phyloP scores from a whole-genome alignment of 2,797 vertebrate genomes.

The Catharus ustulatus region DNA sequence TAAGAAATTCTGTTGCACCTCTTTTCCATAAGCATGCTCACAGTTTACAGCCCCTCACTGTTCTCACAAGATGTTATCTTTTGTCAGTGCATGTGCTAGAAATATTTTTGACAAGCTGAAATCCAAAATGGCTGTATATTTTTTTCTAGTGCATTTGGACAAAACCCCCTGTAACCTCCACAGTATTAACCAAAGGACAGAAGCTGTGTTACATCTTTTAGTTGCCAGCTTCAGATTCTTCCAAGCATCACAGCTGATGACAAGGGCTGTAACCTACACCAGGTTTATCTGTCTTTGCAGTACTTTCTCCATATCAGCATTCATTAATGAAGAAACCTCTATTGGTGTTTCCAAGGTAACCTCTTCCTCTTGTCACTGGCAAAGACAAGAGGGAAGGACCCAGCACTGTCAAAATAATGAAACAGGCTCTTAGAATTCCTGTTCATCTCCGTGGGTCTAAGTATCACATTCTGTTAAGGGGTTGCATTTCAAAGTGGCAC shows the following conservation, averaged over 20 bases:
- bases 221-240: background rate
- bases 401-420: background rate
- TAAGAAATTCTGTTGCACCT: background rate
- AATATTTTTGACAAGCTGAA: background rate
- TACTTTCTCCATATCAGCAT: background rate
- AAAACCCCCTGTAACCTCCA: fast-evolving
- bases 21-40: background rate
- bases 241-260: background rate
- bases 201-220: background rate
- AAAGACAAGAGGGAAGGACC: background rate
- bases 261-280: background rate
- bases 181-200: background rate
- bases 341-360: background rate
- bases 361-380: background rate
- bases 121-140: background rate
- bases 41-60: background rate
- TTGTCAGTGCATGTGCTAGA: background rate
- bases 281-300: background rate
- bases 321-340: background rate
- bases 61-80: background rate
- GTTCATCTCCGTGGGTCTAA: background rate
- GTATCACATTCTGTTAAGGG: background rate
- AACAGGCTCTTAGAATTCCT: background rate
- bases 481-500: background rate
- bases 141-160: background rate